Evolutionary conservation across 23 tunicate species (phyloP), one percentile per base, ranked within the genome.

Genomic region (Ciona savignyi): DNA sequence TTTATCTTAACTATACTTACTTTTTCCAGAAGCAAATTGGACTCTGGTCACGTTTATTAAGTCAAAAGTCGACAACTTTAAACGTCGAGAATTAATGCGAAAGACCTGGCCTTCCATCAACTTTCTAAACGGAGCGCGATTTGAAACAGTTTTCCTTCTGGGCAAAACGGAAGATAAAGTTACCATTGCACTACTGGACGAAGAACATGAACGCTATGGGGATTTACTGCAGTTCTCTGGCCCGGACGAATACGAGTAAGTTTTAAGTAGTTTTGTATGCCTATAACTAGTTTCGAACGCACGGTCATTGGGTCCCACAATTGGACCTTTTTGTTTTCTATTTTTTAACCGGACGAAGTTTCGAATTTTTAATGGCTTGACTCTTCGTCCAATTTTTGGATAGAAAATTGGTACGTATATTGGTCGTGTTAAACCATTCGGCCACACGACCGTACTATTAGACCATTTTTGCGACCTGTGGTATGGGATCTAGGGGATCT

Each of bases 241-340:
- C 11, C 78, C 85, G 21, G 85, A 80, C 31, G 85, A 72, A 30
- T 80, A 80, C 63, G 71, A 63, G 85, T 80, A 72, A 32, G 81
- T 77, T 4, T 42, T 33, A 63, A 9, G 56, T 42, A 42, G 56
- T 42, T 42, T 42, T 9, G 56, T 42, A 42, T 42, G 56, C 9
- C n/a, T n/a, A n/a, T n/a, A n/a, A n/a, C n/a, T n/a, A n/a, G n/a
- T n/a, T n/a, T n/a, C n/a, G n/a, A n/a, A n/a, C n/a, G n/a, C n/a
- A n/a, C n/a, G n/a, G n/a, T n/a, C n/a, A n/a, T n/a, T n/a, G n/a
- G n/a, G n/a, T n/a, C n/a, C n/a, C n/a, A n/a, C n/a, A n/a, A n/a
- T n/a, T n/a, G n/a, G n/a, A n/a, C n/a, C n/a, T n/a, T n/a, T n/a
- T n/a, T n/a, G n/a, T n/a, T n/a, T n/a, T n/a, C n/a, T n/a, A n/a